These are phyloP conservation scores for Autographa gamma DNA, from an alignment of 2,888 invertebrate genomes.

Conservation along the genomic window DNA sequence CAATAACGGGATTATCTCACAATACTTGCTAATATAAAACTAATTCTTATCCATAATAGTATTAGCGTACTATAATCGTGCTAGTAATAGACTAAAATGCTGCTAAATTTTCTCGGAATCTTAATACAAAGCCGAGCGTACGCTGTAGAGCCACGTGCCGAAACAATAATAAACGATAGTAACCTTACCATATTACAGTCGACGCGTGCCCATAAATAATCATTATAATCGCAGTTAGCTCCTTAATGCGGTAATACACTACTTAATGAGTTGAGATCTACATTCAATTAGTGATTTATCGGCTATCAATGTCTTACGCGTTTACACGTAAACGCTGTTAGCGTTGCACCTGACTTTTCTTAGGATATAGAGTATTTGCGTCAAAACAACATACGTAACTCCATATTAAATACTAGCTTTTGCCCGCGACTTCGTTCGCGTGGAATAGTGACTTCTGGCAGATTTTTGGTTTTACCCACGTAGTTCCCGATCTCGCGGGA, in stretches of 20 bases:
- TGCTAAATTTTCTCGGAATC: neutral
- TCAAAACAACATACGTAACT: too few relatives aligned
- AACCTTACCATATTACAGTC: slow-evolving; percentile 12
- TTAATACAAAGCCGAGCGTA: neutral
- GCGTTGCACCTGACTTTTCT: neutral
- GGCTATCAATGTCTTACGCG: neutral
- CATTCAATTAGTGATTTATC: slow-evolving; percentile 16
- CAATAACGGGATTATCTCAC: too few relatives aligned
- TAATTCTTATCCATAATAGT: neutral
- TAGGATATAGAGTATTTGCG: neutral
- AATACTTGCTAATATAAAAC: too few relatives aligned
- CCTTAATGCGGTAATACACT: slow-evolving; percentile 16
- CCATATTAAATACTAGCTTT: too few relatives aligned
- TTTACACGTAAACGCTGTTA: neutral
- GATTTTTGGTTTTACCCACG: too few relatives aligned
- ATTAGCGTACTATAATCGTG: neutral
- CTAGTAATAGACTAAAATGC: neutral
- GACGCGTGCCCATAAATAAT: slow-evolving; percentile 20
- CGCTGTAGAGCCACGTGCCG: slow-evolving; percentile 31
- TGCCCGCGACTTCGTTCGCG: too few relatives aligned
- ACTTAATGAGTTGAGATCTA: slow-evolving; percentile 8
- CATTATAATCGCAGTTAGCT: slow-evolving; percentile 20
- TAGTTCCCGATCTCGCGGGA: too few relatives aligned
- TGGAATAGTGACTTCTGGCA: too few relatives aligned
- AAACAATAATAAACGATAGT: slow-evolving; percentile 30